Evolutionary conservation across 2,797 vertebrate species (phyloP).

Genomic region (Cuniculus paca): DNA sequence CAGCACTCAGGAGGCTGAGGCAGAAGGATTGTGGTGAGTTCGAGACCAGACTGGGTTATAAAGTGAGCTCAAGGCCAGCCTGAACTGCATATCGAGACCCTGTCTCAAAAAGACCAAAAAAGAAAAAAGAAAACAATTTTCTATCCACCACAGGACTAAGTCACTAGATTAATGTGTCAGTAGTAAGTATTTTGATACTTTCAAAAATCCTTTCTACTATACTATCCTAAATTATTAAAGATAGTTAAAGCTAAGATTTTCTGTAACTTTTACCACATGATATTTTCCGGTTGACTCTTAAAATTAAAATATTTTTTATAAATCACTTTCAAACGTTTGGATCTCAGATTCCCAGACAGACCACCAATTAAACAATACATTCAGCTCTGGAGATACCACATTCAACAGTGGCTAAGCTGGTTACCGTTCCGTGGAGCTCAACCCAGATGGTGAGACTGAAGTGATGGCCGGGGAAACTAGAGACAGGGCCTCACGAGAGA

Average conservation of each 20-base stretch:
- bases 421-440: not conserved
- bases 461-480: not conserved
- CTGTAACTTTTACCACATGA: not conserved
- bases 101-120: too few species aligned
- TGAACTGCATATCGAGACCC: too few species aligned
- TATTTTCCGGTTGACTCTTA: constrained; percentile 40
- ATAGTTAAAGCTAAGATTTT: constrained; percentile 23
- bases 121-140: not conserved
- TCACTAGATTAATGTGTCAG: not conserved
- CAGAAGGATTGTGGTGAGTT: too few species aligned
- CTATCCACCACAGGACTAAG: not conserved
- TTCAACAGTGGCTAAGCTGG: not conserved
- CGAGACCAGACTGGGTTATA: too few species aligned
- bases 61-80: too few species aligned
- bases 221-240: constrained; percentile 20
- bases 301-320: constrained; percentile 38
- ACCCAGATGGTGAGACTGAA: not conserved
- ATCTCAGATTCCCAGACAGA: not conserved
- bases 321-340: not conserved
- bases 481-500: too few species aligned
- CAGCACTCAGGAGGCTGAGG: too few species aligned
- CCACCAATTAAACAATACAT: not conserved
- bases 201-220: not conserved
- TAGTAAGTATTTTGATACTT: not conserved
- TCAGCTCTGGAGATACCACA: not conserved